Conservation (phyloP, 2,113 vertebrate genomes). For the Calypte anna region DNA sequence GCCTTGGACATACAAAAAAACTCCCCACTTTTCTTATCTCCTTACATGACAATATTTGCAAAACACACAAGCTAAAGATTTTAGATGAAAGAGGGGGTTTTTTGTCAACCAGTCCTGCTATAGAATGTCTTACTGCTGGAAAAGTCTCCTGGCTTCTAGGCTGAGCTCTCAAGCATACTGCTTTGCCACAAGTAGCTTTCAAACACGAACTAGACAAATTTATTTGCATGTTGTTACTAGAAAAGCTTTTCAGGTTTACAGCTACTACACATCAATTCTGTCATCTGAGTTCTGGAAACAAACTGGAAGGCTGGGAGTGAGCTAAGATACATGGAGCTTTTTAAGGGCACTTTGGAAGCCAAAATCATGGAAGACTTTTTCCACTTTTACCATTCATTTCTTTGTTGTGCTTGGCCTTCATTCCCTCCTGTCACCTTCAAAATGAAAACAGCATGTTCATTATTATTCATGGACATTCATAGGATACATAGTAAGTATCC, state of each 20-base stretch:
- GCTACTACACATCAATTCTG: not conserved
- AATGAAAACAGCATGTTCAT: slow-evolving; percentile 57
- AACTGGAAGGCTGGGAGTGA: slow-evolving; percentile 6
- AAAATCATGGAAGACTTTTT: slow-evolving; percentile 50
- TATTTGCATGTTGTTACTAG: not conserved
- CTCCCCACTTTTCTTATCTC: not conserved
- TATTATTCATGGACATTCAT: slow-evolving; percentile 65
- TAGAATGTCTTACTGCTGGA: not conserved
- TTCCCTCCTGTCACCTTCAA: slow-evolving; percentile 54
- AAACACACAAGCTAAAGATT: not conserved
- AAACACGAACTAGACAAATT: not conserved
- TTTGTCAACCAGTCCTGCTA: not conserved
- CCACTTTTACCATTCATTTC: slow-evolving; percentile 38
- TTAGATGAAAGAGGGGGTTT: not conserved
- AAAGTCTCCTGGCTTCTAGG: not conserved
- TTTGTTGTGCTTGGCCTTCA: slow-evolving; percentile 50
- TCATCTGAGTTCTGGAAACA: not conserved
- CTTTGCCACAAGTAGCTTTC: not conserved
- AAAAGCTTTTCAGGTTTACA: not conserved
- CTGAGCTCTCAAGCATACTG: not conserved
- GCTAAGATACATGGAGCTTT: not conserved
- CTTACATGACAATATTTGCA: not conserved
- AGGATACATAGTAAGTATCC: not conserved
- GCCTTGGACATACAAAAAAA: not conserved
- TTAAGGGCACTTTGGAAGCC: slow-evolving; percentile 8